phyloP scores from a whole-genome alignment of 2,888 invertebrate species.

The Dyspetes luteomarginatus region DNA sequence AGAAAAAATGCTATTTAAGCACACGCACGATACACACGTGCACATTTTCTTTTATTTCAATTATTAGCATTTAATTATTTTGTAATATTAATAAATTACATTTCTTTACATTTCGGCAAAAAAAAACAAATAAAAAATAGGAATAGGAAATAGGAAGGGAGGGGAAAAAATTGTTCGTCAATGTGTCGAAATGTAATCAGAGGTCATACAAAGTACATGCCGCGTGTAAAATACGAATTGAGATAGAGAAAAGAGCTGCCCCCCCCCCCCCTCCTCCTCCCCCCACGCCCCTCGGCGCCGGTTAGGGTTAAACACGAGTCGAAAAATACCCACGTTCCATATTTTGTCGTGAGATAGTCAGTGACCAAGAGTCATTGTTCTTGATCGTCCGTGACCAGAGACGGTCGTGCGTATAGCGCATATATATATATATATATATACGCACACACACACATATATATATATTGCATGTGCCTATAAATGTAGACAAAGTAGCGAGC shows the following conservation, averaged over 20 bases:
- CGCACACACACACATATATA: neutral
- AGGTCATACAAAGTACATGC: constrained; percentile 42
- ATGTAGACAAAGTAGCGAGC: too few species aligned
- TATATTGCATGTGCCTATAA: neutral
- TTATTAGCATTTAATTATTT: too few species aligned
- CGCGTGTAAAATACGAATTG: constrained; percentile 36
- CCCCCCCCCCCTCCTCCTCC: too few species aligned
- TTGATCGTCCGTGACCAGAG: constrained; percentile 62
- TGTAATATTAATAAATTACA: too few species aligned
- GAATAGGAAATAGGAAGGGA: constrained; percentile 8
- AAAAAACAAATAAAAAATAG: constrained; percentile 1
- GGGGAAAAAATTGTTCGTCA: constrained; percentile 18
- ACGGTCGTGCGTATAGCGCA: constrained; percentile 56
- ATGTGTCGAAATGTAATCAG: constrained; percentile 52
- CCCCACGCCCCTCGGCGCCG: neutral
- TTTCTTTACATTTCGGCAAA: too few species aligned
- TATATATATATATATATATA: constrained; percentile 40
- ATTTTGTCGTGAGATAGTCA: constrained; percentile 76
- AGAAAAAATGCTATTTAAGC: too few species aligned
- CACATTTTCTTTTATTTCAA: too few species aligned
- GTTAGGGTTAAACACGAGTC: too few species aligned
- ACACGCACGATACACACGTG: too few species aligned
- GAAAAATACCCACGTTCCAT: constrained; percentile 82
- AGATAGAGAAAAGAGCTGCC: constrained; percentile 33
- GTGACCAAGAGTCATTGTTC: constrained; percentile 77